A percentile compares a stretch with the other conserved stretches of the same genome.
Conservation (phyloP, 2,113 vertebrate species). For the Ictidomys tridecemlineatus region DNA sequence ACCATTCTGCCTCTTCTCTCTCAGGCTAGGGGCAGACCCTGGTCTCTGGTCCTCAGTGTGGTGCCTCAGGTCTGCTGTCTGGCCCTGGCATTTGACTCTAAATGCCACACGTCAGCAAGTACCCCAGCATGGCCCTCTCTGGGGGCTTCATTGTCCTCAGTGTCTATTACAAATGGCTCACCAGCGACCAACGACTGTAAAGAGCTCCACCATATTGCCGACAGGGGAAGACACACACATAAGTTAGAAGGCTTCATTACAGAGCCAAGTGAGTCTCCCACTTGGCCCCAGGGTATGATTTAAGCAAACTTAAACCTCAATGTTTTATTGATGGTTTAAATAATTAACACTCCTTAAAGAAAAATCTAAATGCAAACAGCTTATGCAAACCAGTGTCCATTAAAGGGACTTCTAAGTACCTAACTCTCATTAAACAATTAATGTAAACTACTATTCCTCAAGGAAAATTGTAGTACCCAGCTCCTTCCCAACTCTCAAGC, state of each 20-base stretch:
- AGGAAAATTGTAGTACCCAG: conserved; percentile 32
- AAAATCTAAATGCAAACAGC: conserved; percentile 69
- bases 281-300: conserved; percentile 35
- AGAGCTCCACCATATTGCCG: not conserved
- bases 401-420: conserved; percentile 62
- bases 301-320: conserved; percentile 54
- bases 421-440: conserved; percentile 60
- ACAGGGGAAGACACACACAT: no score
- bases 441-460: conserved; percentile 12
- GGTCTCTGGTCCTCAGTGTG: not conserved
- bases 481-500: not conserved
- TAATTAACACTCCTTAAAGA: conserved; percentile 71
- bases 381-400: conserved; percentile 61
- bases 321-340: conserved; percentile 73
- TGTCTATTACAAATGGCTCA: not conserved
- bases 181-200: not conserved
- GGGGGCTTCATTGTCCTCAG: not conserved
- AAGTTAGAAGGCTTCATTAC: not conserved
- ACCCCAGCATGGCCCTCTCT: not conserved
- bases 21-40: not conserved
- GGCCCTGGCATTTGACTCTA: not conserved
- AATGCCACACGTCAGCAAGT: not conserved
- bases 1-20: not conserved
- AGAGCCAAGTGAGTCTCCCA: not conserved
- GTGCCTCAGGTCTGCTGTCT: not conserved